Evolutionary conservation across 1,140 invertebrate species (phyloP), one percentile per base, ranked within the genome.

Genomic region (Latrodectus geometricus): DNA sequence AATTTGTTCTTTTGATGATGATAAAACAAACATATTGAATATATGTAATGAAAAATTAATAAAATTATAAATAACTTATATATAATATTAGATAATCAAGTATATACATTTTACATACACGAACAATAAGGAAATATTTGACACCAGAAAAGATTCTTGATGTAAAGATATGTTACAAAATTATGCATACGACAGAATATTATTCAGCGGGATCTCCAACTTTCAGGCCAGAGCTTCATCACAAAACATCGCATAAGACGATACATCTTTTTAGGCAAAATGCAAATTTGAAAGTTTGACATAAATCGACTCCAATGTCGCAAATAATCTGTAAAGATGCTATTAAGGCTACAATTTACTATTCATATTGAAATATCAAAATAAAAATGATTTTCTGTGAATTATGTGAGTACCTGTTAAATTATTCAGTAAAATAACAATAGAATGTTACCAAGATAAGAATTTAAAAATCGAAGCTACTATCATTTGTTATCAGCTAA

Each of bases 131-230:
- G 54, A 77, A 69, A 86, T 86, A 86, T 70, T 86, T 86, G 75
- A 86, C 74, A 78, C 73, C 83, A 70, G 73, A 78, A 23, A 80
- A 77, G 65, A 77, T 69, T 70, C 65, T 78, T 65, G 12, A 50
- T 68, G 65, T 77, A 70, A 86, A 86, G 74, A 78, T 86, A 78
- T 86, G 75, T 86, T 77, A 86, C 68, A 86, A 82, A 86, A 70
- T 85, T 78, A 84, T 84, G 35, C 20, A 84, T 49, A 75, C 52
- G 61, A 75, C 61, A 68, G 48, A 23, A 70, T 17, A 74, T 87
- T 50, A 65, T 76, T 87, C 65, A 77, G 66, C 73, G 65, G 50
- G 74, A 82, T 72, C 79, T 87, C 79, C 78, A 87, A 52, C 65
- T 87, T 49, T 82, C 65, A 50, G 86, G 79, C 86, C 86, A 87